Base-by-base conservation (phyloP, 2,113 vertebrate species). In the Zootoca vivipara region DNA sequence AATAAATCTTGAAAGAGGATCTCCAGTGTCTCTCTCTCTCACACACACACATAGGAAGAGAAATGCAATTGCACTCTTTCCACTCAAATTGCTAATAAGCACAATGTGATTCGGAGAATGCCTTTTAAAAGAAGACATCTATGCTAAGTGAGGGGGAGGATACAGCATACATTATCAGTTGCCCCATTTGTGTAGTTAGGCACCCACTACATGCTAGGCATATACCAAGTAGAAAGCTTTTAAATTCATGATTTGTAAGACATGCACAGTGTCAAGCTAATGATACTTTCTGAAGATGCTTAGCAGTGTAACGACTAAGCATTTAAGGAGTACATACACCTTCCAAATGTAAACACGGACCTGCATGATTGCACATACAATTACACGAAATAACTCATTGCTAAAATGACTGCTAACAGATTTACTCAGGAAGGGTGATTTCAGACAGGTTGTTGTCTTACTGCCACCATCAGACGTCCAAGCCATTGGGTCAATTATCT, bases 11-110 rank as follows among this genome's bases (percentile, higher is more conserved):
- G n/a, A 35, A 81, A 62, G 28, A 64, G 20, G 35, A 64, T 20
- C 56, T 56, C n/a, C 33, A 46, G 42, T 46, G 8, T 46, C 42
- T 10, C 42, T 10, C 42, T 10, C 42, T 10, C 42, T 10, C 42
- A 46, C 42, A 15, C 56, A 82, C 16, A 64, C 10, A 24, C 33
- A 24, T 26, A 35, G 18, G 26, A 22, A 67, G 20, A 58, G 15
- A 85, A 42, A 64, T 64, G 24, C 86, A 90, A 85, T 9, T 3
- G 80, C 58, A 69, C 65, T 90, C 0, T 81, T 88, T 90, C 56
- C 64, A 85, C 84, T 58, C 18, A 87, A 87, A 5, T 0, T 6
- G 65, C 74, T 18, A 40, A 12, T 52, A 82, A 89, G 73, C 10
- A n/a, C 0, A 78, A 15, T 18, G 35, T 65, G 58, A 35, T 65